Percentiles rank a stretch among this genome's conserved stretches.
phyloP scores from a whole-genome alignment of 2,888 invertebrate species.

The Vannuccia rotundouncinata region DNA sequence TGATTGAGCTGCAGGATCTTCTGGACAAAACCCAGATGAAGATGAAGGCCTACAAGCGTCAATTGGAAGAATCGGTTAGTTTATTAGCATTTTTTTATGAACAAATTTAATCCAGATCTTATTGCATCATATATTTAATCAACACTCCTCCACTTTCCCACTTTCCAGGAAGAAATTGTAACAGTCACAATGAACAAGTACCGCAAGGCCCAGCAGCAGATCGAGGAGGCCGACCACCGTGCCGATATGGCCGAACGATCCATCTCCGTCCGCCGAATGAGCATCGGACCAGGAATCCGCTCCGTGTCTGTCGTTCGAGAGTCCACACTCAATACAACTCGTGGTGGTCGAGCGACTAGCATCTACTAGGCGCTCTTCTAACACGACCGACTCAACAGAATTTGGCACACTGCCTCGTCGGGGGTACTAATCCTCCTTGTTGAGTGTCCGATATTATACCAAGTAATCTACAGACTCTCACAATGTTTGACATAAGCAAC shows the following conservation, averaged over 20 bases:
- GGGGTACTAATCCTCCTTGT: no score
- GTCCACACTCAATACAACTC: conserved; percentile 30
- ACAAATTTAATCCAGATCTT: not conserved
- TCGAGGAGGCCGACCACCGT: conserved; percentile 54
- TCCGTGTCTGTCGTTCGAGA: conserved; percentile 55
- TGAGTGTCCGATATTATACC: no score
- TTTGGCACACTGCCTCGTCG: no score
- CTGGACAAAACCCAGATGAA: conserved; percentile 41
- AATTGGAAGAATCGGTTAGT: conserved; percentile 39
- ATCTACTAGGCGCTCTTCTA: conserved; percentile 27
- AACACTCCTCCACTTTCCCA: not conserved
- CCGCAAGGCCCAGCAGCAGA: conserved; percentile 53
- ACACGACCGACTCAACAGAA: not conserved
- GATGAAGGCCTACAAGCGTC: conserved; percentile 39
- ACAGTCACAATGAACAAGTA: conserved; percentile 57
- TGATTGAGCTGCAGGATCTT: conserved; percentile 39
- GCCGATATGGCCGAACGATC: conserved; percentile 55
- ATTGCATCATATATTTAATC: not conserved
- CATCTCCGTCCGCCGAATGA: conserved; percentile 46
- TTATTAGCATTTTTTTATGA: no score
- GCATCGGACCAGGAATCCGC: conserved; percentile 46
- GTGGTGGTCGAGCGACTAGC: conserved; percentile 38
- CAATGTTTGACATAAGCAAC: no score
- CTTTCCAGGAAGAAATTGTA: conserved; percentile 54
- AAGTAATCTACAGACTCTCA: no score